Evolutionary conservation across 2,888 invertebrate genomes (phyloP), one percentile per base, ranked within the genome.

Genomic region (Panopea generosa): DNA sequence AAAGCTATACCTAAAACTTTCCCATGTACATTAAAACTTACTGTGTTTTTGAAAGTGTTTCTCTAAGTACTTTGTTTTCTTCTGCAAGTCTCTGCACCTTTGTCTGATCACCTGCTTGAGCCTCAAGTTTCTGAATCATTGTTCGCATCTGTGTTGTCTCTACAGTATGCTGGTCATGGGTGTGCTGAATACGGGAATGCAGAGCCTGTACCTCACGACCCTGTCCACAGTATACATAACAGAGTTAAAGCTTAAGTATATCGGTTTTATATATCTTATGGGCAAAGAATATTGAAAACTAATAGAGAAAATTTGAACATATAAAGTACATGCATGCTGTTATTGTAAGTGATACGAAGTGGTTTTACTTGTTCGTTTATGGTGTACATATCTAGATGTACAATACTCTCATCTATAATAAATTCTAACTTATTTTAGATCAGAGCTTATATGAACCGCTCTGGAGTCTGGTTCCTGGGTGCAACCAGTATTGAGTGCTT

Each of bases 201-300:
- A 95, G 92, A 18, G 95, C 94, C 89, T 95, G 95, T 59, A 94
- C 88, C 89, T 96, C 96, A 9, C 94, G 94, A 61, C 94, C 93
- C 84, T 94, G 94, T n/a, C n/a, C n/a, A n/a, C n/a, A 63, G 93
- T 86, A 75, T 90, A 2, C n/a, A 67, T n/a, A 14, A 61, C 9
- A n/a, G 14, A 16, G 40, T 11, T 40, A 40, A 16, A 40, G 14
- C 16, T 40, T 11, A 40, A 40, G 40, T 11, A 40, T 40, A 11
- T 16, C 16, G 40, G 40, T 16, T 16, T 40, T 11, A 7, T 40
- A 40, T 16, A 40, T 16, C 9, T 40, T 7, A 40, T 11, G 9
- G 7, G 40, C 9, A 11, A 7, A 40, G 40, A 40, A 7, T 16
- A 11, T 40, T 11, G 40, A 40, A 40, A 40, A 40, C 40, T n/a